phyloP scores from a whole-genome alignment of 2,888 invertebrate genomes.

The Platypus cylindrus region DNA sequence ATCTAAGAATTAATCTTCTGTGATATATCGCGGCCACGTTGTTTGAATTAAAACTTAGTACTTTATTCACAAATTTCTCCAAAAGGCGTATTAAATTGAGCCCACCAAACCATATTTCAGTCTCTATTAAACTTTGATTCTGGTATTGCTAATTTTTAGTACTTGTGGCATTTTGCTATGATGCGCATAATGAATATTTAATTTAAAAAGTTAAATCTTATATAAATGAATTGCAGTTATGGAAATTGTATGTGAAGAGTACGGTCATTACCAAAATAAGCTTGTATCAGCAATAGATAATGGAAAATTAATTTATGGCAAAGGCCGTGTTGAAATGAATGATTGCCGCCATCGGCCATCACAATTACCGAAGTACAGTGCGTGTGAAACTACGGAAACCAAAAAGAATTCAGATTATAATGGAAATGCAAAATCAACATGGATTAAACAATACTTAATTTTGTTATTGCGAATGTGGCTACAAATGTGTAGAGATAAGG shows the following conservation, averaged over 20 bases:
- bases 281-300: conserved; percentile 59
- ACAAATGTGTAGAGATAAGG: conserved; percentile 65
- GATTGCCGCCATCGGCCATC: background rate
- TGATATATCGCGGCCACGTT: no score
- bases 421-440: conserved; percentile 12
- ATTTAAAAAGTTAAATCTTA: background rate
- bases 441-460: conserved; percentile 55
- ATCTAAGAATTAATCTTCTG: no score
- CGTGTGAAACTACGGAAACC: conserved; percentile 2
- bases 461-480: conserved; percentile 56
- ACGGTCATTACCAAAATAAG: conserved; percentile 55
- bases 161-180: no score
- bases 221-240: conserved; percentile 46
- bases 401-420: conserved; percentile 5
- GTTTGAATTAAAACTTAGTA: no score
- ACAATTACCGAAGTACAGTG: conserved; percentile 2
- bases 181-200: no score
- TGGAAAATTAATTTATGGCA: conserved; percentile 34
- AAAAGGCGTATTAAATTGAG: no score
- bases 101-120: no score
- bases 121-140: no score
- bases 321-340: background rate
- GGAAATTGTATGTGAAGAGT: conserved; percentile 70
- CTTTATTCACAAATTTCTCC: no score
- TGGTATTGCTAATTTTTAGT: no score